phyloP scores from a whole-genome alignment of 2,113 vertebrate genomes.

The Fregetta grallaria region DNA sequence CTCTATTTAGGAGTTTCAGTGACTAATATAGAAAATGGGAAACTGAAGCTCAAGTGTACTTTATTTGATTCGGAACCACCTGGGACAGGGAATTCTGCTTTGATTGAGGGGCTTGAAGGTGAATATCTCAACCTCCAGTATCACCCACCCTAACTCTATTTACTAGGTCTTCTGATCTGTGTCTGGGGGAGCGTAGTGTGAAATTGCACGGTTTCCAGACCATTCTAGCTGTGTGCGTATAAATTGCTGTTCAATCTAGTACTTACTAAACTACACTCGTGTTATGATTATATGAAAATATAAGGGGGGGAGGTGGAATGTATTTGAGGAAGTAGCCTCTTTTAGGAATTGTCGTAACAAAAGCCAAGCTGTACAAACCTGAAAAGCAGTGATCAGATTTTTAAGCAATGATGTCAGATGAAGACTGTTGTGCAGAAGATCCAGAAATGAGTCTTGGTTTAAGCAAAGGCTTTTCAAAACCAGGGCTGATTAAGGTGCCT shows the following conservation, averaged over 20 bases:
- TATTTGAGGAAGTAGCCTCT: background rate
- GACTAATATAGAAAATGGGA: background rate
- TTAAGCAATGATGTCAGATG: background rate
- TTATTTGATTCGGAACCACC: background rate
- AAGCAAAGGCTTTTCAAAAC: background rate
- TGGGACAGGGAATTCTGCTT: background rate
- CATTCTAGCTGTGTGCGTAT: rapidly evolving
- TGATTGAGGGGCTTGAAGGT: background rate
- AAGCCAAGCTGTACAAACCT: background rate
- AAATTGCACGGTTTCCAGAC: background rate
- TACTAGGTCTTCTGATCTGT: rapidly evolving
- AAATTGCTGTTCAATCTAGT: background rate
- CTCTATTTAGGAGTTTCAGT: background rate
- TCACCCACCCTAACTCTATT: background rate
- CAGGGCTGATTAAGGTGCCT: background rate
- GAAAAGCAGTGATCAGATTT: background rate
- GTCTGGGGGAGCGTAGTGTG: rapidly evolving
- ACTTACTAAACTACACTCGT: rapidly evolving
- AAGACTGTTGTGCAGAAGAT: background rate
- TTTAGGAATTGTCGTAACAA: background rate
- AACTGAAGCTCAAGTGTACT: background rate
- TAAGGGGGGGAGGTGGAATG: background rate
- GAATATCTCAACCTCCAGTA: background rate
- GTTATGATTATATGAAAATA: background rate
- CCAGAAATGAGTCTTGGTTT: background rate